phyloP scores from a whole-genome alignment of 2,113 vertebrate species.

The Sander lucioperca region DNA sequence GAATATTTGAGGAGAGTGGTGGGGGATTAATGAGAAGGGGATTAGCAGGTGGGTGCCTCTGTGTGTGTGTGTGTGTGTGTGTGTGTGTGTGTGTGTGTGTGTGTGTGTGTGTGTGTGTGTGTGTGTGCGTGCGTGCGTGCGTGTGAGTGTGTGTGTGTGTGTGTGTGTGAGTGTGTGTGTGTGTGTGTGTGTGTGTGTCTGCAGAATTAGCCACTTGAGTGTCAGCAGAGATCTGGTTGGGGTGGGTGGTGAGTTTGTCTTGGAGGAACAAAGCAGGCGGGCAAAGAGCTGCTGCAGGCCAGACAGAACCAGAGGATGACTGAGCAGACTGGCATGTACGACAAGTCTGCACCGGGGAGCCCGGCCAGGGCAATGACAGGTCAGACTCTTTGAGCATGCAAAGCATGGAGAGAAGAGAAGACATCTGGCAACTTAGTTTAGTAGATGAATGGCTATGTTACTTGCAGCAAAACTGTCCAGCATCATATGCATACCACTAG shows the following conservation, averaged over 20 bases:
- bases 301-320: constrained; percentile 52
- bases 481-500: background rate
- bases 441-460: background rate
- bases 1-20: constrained; percentile 91
- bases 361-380: constrained; percentile 22
- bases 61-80: constrained; percentile 1
- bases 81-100: background rate
- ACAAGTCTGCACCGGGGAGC: constrained; percentile 18
- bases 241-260: constrained; percentile 53
- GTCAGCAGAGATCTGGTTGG: constrained; percentile 65
- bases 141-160: constrained; percentile 33
- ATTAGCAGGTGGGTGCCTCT: constrained; percentile 89
- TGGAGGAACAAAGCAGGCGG: constrained; percentile 29
- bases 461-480: background rate
- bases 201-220: constrained; percentile 68
- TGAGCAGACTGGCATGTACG: constrained; percentile 47
- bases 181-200: constrained; percentile 17
- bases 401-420: constrained; percentile 3
- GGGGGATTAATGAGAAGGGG: constrained; percentile 95
- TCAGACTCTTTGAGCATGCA: constrained; percentile 42
- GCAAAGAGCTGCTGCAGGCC: constrained; percentile 38
- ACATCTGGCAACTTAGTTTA: constrained; percentile 22
- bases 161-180: too few relatives aligned
- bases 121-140: background rate
- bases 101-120: constrained; percentile 40